Evolutionary conservation across 1,140 invertebrate genomes (phyloP).

Genomic region (Cryptotermes secundus): DNA sequence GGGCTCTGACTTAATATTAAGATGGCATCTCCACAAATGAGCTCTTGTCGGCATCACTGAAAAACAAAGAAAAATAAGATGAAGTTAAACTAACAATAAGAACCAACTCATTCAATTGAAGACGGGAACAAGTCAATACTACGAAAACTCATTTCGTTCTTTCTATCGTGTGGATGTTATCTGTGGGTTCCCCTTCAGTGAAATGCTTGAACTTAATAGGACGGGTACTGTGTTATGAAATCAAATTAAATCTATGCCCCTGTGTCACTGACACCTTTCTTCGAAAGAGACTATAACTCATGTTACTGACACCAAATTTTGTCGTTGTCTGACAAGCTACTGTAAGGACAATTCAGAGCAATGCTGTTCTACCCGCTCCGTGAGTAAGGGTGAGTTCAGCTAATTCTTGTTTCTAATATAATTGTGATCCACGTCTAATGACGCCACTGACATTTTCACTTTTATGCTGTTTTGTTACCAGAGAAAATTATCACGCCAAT

Average conservation of each 20-base stretch:
- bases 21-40: constrained; percentile 15
- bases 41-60: neutral
- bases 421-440: too few relatives aligned
- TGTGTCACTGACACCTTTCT: neutral
- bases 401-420: too few relatives aligned
- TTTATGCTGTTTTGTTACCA: too few relatives aligned
- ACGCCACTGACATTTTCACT: too few relatives aligned
- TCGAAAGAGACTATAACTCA: neutral
- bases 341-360: neutral
- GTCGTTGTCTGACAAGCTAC: neutral
- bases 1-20: neutral
- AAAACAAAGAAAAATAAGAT: neutral
- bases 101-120: neutral
- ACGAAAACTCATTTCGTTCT: neutral
- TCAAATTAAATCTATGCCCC: neutral
- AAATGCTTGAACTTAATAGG: too few relatives aligned
- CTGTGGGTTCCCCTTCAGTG: too few relatives aligned
- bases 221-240: neutral
- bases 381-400: neutral
- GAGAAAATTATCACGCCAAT: too few relatives aligned
- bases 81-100: constrained; percentile 1
- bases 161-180: neutral
- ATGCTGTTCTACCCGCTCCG: neutral
- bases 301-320: neutral
- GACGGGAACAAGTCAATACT: neutral